Base-by-base conservation (phyloP, 2,797 vertebrate genomes). In the Florisuga fusca region DNA sequence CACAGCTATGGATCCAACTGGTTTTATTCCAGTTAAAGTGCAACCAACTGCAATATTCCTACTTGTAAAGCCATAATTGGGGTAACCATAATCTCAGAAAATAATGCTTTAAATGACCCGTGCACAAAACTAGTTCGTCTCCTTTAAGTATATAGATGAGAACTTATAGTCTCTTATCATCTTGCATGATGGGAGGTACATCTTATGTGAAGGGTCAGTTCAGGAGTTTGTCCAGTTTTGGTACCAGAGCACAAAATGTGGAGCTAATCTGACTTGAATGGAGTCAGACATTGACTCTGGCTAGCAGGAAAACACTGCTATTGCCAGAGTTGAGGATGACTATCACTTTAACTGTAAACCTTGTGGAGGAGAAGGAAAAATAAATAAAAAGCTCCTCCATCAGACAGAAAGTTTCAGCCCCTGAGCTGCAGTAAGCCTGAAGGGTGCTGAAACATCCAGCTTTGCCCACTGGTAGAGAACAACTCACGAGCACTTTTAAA, bases 1-100 rank as follows among this genome's bases (percentile, higher is more conserved):
- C 95, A 87, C 87, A 89, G 92, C 79, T 92, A 94, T 79, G 83
- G 51, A 91, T 96, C 92, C 94, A 96, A 62, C 79, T 94, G 85
- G 78, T 91, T 94, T 94, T 95, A 83, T 91, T 95, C 71, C 80
- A 96, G 58, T 80, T 87, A 90, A 95, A 87, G 64, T 59, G 73
- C 34, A 91, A 67, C 87, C 92, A 93, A 76, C 53, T 79, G 83
- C 85, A 95, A 50, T 93, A 87, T 94, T 61, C 78, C 78, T 87
- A 20, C 84, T 89, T 96, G 87, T 54, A 93, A 77, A 90, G 71
- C 41, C 41, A 23, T 74, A 86, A 88, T 12, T 71, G 59, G 31
- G 31, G 51, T 72, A 94, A 54, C 62, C n/a, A 10, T 67, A 36
- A 19, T 61, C 75, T 92, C 77, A 94, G 48, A 51, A 95, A 94